Conservation (phyloP, 2,888 invertebrate species). For the Caenorhabditis uteleia region DNA sequence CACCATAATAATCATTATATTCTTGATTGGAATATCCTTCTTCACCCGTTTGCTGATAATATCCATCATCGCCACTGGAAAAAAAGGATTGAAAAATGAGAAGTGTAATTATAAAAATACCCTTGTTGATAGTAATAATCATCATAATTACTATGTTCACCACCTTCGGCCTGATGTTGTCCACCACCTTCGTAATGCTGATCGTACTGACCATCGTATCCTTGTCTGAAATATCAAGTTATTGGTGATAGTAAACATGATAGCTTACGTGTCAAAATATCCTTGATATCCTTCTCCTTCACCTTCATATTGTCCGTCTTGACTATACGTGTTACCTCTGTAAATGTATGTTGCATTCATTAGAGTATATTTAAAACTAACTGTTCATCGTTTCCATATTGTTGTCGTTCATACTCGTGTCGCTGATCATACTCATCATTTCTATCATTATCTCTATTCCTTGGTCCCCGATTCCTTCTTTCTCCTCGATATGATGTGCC, state of each 20-base stretch:
- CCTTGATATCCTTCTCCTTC: background rate
- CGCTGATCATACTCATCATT: conserved; percentile 1
- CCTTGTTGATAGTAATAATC: no score
- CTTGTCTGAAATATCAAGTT: background rate
- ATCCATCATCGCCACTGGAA: no score
- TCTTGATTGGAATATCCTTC: no score
- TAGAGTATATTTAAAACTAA: no score
- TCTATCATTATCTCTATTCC: background rate
- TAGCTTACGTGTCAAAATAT: background rate
- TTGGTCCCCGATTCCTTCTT: background rate
- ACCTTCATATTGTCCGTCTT: conserved; percentile 9
- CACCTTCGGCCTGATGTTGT: background rate
- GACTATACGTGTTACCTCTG: no score
- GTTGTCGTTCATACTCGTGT: background rate
- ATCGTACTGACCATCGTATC: conserved; percentile 22
- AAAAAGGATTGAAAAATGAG: no score
- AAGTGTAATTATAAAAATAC: no score
- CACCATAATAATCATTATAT: no score
- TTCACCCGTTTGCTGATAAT: no score
- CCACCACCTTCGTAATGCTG: conserved; percentile 25
- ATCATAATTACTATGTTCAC: no score
- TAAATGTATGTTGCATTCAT: no score
- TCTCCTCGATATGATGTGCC: background rate
- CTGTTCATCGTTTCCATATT: conserved; percentile 3
- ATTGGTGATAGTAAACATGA: conserved; percentile 17